A percentile compares a stretch with the other conserved stretches of the same genome.
Conservation (phyloP, 2,113 vertebrate species). For the Lepisosteus osseus region DNA sequence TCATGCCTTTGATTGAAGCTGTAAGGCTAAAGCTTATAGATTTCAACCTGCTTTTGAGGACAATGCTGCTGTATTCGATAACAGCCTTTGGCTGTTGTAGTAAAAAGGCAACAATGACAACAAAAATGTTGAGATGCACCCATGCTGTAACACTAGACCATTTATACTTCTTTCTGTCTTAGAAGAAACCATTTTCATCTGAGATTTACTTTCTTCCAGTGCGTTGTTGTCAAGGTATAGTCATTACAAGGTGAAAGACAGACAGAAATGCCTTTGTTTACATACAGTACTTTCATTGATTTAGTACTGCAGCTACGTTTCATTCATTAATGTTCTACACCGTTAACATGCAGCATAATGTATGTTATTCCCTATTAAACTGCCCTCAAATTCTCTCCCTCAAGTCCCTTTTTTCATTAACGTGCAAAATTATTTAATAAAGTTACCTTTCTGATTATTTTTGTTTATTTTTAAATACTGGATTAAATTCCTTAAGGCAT, state of each 20-base stretch:
- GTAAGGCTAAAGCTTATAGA: neutral
- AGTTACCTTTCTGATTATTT: neutral
- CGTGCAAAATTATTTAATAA: constrained; percentile 2
- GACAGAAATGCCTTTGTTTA: too few relatives aligned
- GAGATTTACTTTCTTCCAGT: too few relatives aligned
- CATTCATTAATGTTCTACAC: neutral
- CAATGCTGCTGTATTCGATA: neutral
- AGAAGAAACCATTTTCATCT: too few relatives aligned
- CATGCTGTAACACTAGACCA: too few relatives aligned
- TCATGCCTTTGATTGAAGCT: neutral
- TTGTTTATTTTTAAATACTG: neutral
- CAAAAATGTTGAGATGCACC: too few relatives aligned
- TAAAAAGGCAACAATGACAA: too few relatives aligned
- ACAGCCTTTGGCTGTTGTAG: too few relatives aligned
- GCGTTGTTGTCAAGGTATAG: too few relatives aligned
- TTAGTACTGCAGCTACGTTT: too few relatives aligned
- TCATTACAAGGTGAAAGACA: too few relatives aligned
- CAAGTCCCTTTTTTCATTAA: neutral
- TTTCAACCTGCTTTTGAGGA: neutral
- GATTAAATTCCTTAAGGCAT: neutral
- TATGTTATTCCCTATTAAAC: neutral
- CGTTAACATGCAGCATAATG: neutral
- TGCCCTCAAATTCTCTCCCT: neutral
- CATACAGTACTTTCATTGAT: too few relatives aligned
- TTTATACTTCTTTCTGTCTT: too few relatives aligned